These are phyloP conservation scores for Dicrurus megarhynchus DNA, from an alignment of 2,113 vertebrate species.

Conservation along the genomic window DNA sequence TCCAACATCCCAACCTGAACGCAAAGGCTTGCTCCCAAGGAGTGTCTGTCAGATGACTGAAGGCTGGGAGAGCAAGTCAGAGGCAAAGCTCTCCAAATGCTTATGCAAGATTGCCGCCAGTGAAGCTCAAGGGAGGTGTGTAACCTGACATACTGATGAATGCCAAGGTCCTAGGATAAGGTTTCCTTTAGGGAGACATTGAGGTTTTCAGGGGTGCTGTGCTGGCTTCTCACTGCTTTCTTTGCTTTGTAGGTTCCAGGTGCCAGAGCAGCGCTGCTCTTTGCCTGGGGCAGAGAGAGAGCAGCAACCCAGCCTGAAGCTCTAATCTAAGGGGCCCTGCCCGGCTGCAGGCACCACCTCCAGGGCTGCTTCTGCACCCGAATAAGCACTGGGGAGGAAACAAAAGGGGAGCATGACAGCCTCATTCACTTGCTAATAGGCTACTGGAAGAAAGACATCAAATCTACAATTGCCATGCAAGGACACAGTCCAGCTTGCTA, in stretches of 20 bases:
- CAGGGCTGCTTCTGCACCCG: not conserved
- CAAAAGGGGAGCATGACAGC: not conserved
- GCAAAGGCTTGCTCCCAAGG: not conserved
- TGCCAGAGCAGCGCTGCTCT: not conserved
- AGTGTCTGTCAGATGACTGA: not conserved
- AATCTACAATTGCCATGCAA: not conserved
- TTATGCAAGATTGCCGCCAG: not conserved
- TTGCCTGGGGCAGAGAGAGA: not conserved
- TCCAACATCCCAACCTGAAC: not conserved
- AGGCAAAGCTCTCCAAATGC: not conserved
- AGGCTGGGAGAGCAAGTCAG: not conserved
- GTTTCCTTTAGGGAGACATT: not conserved
- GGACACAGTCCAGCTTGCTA: not conserved
- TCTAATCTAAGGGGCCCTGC: not conserved
- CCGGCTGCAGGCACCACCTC: not conserved
- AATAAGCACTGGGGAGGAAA: not conserved
- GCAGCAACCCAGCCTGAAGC: not conserved
- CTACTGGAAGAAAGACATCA: not conserved
- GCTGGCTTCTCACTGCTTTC: not conserved
- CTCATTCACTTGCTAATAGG: constrained; percentile 24
- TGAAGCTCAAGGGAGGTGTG: not conserved
- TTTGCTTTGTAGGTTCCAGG: not conserved
- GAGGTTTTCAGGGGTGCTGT: not conserved
- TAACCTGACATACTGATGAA: not conserved
- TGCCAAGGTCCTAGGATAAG: not conserved